Evolutionary conservation across 2,888 invertebrate species (phyloP).

Genomic region (Oeneis ivallda): DNA sequence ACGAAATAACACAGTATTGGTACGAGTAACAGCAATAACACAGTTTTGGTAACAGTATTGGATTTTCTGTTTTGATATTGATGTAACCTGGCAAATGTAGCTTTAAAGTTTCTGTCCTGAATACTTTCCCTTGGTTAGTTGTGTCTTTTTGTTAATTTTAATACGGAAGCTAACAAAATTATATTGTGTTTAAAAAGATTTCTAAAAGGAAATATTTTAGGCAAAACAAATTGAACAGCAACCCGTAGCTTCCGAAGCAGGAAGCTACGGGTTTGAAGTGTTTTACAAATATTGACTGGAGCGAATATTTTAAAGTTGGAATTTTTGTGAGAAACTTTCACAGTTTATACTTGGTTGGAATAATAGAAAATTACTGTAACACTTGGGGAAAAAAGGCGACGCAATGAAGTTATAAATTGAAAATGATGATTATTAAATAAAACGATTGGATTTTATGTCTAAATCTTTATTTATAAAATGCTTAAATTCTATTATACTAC

Average conservation of each 20-base stretch:
- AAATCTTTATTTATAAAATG: conserved; percentile 38
- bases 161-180: conserved; percentile 3
- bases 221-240: conserved; percentile 57
- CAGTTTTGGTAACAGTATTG: no score
- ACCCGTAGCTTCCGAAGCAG: conserved; percentile 41
- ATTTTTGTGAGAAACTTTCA: neutral
- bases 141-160: no score
- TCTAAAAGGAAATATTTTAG: conserved; percentile 12
- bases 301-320: conserved; percentile 37
- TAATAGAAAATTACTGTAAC: neutral
- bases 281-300: conserved; percentile 60
- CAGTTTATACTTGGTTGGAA: neutral
- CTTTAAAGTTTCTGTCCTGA: no score
- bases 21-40: no score
- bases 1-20: no score
- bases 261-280: conserved; percentile 55
- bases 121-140: no score
- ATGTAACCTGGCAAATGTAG: no score
- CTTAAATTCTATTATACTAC: conserved; percentile 31
- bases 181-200: neutral
- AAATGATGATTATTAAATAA: neutral
- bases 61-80: no score
- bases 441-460: neutral
- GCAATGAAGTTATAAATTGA: neutral
- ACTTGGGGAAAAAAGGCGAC: neutral